A percentile compares a stretch with the other conserved stretches of the same genome.
Conservation (phyloP, 2,113 vertebrate species). For the Hippocampus guttulatus region DNA sequence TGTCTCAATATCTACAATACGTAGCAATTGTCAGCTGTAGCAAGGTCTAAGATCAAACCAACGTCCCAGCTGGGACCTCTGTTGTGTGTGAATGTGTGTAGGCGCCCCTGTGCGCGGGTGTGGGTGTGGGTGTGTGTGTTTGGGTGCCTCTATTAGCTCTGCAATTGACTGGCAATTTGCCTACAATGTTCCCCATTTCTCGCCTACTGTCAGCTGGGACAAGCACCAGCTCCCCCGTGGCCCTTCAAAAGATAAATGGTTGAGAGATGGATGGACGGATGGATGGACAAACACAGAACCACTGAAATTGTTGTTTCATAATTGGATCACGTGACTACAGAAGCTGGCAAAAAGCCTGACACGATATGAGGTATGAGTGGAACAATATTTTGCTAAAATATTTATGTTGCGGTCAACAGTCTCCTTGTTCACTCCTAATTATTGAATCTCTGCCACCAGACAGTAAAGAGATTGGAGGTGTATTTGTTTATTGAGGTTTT, state of each 20-base stretch:
- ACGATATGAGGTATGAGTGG: too few species aligned
- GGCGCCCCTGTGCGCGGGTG: not conserved
- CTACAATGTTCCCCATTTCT: not conserved
- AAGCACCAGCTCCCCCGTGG: not conserved
- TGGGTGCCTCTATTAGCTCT: not conserved
- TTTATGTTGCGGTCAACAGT: not conserved
- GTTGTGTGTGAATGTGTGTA: not conserved
- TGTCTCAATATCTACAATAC: not conserved
- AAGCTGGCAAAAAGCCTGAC: not conserved
- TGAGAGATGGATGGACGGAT: not conserved
- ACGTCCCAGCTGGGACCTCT: too few species aligned
- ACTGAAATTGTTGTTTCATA: not conserved
- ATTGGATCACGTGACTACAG: not conserved
- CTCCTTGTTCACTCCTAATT: too few species aligned
- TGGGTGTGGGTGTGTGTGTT: not conserved
- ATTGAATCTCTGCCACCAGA: too few species aligned
- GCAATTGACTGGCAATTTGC: not conserved
- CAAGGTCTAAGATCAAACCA: not conserved
- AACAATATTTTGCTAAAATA: not conserved
- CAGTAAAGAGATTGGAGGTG: too few species aligned
- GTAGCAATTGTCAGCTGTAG: not conserved
- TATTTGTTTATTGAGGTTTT: too few species aligned
- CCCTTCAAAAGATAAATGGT: not conserved
- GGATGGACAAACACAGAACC: not conserved
- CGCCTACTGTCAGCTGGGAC: not conserved